Conservation (phyloP, 2,888 invertebrate genomes). For the Euplexia lucipara region DNA sequence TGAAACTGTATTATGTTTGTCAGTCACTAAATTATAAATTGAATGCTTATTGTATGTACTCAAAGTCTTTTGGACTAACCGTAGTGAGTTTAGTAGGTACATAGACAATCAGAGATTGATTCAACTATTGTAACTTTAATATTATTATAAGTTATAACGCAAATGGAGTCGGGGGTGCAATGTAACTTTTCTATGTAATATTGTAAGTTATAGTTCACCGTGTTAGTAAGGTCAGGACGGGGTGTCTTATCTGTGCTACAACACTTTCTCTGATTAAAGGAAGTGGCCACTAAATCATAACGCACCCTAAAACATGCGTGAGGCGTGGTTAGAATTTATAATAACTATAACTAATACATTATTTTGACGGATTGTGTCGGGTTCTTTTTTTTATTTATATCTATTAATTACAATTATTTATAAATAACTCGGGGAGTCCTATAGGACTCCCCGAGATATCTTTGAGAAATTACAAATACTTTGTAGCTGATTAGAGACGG, state of each 20-base stretch:
- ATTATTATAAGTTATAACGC: not conserved
- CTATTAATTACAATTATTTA: not conserved
- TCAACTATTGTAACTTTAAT: too few relatives aligned
- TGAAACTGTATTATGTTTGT: not conserved
- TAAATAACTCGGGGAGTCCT: not conserved
- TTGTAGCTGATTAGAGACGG: not conserved
- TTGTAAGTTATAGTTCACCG: slow-evolving; percentile 16
- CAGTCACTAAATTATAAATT: not conserved
- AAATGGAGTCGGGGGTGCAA: too few relatives aligned
- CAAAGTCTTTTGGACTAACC: too few relatives aligned
- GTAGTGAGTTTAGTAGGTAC: too few relatives aligned
- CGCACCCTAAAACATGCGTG: slow-evolving; percentile 75
- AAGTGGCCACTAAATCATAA: slow-evolving; percentile 79
- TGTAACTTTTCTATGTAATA: not conserved
- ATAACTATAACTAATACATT: slow-evolving; percentile 50
- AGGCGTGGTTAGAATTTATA: slow-evolving; percentile 71
- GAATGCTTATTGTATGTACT: not conserved
- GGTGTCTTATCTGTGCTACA: slow-evolving; percentile 65
- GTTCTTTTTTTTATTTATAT: slow-evolving; percentile 11
- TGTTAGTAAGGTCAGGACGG: slow-evolving; percentile 38
- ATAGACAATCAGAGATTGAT: too few relatives aligned
- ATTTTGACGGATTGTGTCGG: slow-evolving; percentile 30
- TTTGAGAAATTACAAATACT: not conserved
- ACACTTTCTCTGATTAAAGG: slow-evolving; percentile 81
- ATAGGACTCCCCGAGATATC: not conserved